A percentile compares a stretch with the other conserved stretches of the same genome.
Evolutionary conservation across 2,888 invertebrate species (phyloP).

Genomic region (Rhabditoides inermis): DNA sequence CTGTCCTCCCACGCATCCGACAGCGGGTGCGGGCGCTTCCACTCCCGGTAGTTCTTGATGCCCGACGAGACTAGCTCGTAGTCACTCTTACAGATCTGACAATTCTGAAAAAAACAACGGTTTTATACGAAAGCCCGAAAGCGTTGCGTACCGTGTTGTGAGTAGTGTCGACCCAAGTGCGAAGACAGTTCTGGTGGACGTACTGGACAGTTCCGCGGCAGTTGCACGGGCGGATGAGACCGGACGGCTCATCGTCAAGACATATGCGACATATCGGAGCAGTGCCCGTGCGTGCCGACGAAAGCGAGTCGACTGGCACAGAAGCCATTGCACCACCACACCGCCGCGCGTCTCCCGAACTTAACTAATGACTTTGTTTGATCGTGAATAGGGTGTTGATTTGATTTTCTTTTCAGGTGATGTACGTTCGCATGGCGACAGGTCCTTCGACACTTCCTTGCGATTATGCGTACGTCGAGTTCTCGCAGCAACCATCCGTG

Average conservation of each 20-base stretch:
- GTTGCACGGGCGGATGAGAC: conserved; percentile 21
- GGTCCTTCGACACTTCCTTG: conserved; percentile 65
- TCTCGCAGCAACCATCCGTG: conserved; percentile 80
- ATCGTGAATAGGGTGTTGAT: not conserved
- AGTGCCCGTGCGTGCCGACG: too few species aligned
- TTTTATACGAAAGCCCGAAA: not conserved
- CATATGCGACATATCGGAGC: conserved; percentile 16
- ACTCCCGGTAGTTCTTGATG: conserved; percentile 11
- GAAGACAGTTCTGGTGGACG: conserved; percentile 23
- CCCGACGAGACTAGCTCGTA: conserved; percentile 15
- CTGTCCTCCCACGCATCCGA: conserved; percentile 15
- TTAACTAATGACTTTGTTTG: not conserved
- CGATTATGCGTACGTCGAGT: conserved; percentile 77
- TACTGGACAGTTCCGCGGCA: conserved; percentile 24
- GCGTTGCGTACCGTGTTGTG: conserved; percentile 5
- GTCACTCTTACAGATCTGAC: conserved; percentile 14
- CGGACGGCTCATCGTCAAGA: conserved; percentile 10
- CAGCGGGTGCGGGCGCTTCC: conserved; percentile 18
- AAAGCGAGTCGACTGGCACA: not conserved
- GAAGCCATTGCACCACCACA: too few species aligned
- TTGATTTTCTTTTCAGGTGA: conserved; percentile 63
- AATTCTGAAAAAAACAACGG: conserved; percentile 1
- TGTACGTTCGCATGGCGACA: conserved; percentile 77
- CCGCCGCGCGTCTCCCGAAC: too few species aligned
- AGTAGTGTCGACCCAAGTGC: conserved; percentile 23